Base-by-base conservation (phyloP, 2,113 vertebrate genomes). In the Micromys minutus region DNA sequence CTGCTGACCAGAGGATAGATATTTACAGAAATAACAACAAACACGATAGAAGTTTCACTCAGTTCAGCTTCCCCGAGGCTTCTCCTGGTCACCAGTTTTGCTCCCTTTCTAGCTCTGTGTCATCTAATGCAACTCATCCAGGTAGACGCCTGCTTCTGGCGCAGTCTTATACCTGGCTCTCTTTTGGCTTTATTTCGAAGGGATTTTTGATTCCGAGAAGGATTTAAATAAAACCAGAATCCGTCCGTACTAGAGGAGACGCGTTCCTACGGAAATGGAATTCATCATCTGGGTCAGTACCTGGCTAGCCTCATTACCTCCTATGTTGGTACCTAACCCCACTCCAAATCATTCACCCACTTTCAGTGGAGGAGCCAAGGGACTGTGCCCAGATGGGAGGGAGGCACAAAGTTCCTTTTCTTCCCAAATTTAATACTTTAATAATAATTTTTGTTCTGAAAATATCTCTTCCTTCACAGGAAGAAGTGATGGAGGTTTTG, bases 191-290 rank as follows among this genome's bases (percentile, higher is more conserved):
- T 84, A 96, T 97, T 84, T 26, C 0, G 42, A 1, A 0, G 59
- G 69, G 94, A 93, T 97, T 97, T 97, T 97, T 94, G 47, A 97
- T 96, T 92, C 59, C 61, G 81, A 96, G 86, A 59, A 87, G 96
- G 96, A 97, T 98, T 98, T 97, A 98, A 97, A 97, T 97, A 97
- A 97, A 98, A 97, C 97, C 95, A 93, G 94, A 97, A 92, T 92
- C 85, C 88, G 22, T 80, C 91, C 74, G 81, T 75, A 93, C 90
- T 15, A 12, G 86, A 90, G 65, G 94, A 97, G 93, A 97, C 0
- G 57, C 87, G 91, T 81, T 86, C 77, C n/a, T 76, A 55, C 2
- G 0, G 94, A 97, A 97, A 97, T 97, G 69, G 96, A 96, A 96
- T 98, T 97, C 89, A 26, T 89, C 50, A 39, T 85, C 90, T 91